Base-by-base conservation (phyloP, 2,888 invertebrate species). In the Lasioglossum oenotherae region DNA sequence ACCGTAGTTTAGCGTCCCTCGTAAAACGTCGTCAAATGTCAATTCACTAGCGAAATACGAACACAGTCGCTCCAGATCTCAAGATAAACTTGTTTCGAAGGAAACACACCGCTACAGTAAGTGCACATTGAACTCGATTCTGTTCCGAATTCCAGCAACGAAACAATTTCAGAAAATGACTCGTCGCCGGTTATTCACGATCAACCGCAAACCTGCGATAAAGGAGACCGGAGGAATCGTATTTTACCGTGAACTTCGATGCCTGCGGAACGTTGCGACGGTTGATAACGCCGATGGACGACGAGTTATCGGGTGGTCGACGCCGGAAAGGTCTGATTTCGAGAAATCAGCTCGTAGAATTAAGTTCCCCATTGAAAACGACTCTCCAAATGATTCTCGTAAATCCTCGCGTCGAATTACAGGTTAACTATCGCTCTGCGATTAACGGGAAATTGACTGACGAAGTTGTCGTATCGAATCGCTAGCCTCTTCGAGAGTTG, bases 381-480 rank as follows among this genome's bases (percentile, higher is more conserved):
- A 53, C 53, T 53, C 53, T 23, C 10, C 23, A 0, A 53, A 53
- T 8, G 23, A 53, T n/a, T n/a, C 53, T n/a, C 23, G 53, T 12
- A 49, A 1, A 2, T 5, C 60, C 49, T 31, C 27, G 38, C 19
- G 6, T n/a, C 41, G 31, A 31, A 74, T 83, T 83, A 64, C 44
- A 84, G 83, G 83, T 83, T 78, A 83, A 75, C 57, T 64, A n/a
- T 64, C 31, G 14, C 44, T 49, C 44, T 49, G 60, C 27, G n/a
- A 72, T 49, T 38, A 31, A 35, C 46, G 27, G 23, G 2, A 4
- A 27, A 27, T 14, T 4, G 31, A 83, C 41, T 14, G 16, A 46
- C 46, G 46, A 74, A 74, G 60, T n/a, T 4, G 27, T 27, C n/a
- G 60, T 14, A 23, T 72, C 71, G 71, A 77, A 23, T 53, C 53